phyloP scores from a whole-genome alignment of 1,140 invertebrate genomes.

The Nixonia krombeini region DNA sequence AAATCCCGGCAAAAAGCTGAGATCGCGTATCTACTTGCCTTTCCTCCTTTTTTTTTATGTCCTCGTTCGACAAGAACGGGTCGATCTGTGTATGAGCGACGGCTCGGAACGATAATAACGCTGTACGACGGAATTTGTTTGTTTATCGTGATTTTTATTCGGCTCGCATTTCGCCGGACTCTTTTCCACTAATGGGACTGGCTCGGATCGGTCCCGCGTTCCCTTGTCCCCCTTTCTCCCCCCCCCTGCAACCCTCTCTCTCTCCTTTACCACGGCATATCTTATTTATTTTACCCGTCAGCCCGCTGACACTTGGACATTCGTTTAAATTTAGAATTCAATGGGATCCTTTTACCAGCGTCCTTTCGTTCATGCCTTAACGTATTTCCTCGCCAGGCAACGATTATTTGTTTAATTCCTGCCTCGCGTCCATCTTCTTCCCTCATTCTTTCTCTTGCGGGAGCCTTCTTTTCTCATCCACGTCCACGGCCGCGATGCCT shows the following conservation, averaged over 20 bases:
- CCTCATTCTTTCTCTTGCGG: conserved; percentile 21
- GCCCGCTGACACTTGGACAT: conserved; percentile 70
- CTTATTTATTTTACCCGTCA: conserved; percentile 72
- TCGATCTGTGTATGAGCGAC: too few relatives aligned
- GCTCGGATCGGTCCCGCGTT: conserved; percentile 15
- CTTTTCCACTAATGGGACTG: conserved; percentile 42
- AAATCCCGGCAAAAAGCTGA: too few relatives aligned
- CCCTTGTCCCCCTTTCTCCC: not conserved
- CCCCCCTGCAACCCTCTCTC: conserved; percentile 35
- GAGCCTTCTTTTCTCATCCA: conserved; percentile 32
- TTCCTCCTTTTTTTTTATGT: too few relatives aligned
- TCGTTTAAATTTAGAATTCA: conserved; percentile 73
- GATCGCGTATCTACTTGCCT: too few relatives aligned
- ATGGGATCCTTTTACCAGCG: conserved; percentile 69
- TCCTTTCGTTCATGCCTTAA: conserved; percentile 59
- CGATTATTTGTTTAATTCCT: conserved; percentile 70
- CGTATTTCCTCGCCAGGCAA: conserved; percentile 57
- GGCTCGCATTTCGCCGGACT: not conserved
- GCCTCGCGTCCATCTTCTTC: conserved; percentile 44
- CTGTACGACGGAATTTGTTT: not conserved
- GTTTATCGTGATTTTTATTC: not conserved
- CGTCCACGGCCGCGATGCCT: too few relatives aligned
- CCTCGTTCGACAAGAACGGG: too few relatives aligned
- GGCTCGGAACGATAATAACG: too few relatives aligned
- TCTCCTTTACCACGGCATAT: conserved; percentile 54